Base-by-base conservation (phyloP, 2,113 vertebrate genomes). In the Bungarus multicinctus region DNA sequence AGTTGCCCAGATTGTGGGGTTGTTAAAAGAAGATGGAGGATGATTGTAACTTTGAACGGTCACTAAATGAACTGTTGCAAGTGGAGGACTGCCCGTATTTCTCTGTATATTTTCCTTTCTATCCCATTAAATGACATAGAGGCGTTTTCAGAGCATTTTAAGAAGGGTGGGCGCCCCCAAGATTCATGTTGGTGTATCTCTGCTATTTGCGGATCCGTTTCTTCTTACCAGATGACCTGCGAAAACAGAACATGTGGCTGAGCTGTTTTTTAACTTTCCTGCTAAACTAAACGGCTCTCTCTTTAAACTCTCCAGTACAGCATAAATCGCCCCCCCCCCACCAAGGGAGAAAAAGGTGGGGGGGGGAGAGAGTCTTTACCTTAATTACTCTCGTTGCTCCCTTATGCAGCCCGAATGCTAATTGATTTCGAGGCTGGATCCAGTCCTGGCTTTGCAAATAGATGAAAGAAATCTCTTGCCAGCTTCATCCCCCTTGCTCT, bases 341-440 rank as follows among this genome's bases (percentile, higher is more conserved):
- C 96, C 95, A 58, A 25, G 55, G 25, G 23, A 8, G 22, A 25
- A 23, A 3, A 1, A 18, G 14, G 3, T 14, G 14, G 2, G 20
- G 23, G 57, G 57, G 54, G 10, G 8, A 11, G 85, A 87, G 85
- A 85, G 9, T 39, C 93, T 91, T 91, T 93, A 45, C 86, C 92
- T 96, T 96, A 96, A 96, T 96, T 96, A 96, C 94, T 14, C 12
- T 20, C 55, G 60, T 94, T 85, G 45, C 5, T 8, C 89, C 87
- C 90, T 58, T 74, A n/a, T 86, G 89, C 90, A 94, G 39, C 91
- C 60, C 30, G 93, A 54, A 88, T 95, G 92, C 92, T 95, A 94
- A 95, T 93, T 95, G 96, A 96, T 95, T 94, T 89, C 92, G 7
- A 86, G 45, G 92, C n/a, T 34, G 11, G 86, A 91, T 55, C 55